Percentiles rank a stretch among this genome's conserved stretches.
Conservation (phyloP, 2,113 vertebrate genomes). For the Pseudolaguvia tuberculata region DNA sequence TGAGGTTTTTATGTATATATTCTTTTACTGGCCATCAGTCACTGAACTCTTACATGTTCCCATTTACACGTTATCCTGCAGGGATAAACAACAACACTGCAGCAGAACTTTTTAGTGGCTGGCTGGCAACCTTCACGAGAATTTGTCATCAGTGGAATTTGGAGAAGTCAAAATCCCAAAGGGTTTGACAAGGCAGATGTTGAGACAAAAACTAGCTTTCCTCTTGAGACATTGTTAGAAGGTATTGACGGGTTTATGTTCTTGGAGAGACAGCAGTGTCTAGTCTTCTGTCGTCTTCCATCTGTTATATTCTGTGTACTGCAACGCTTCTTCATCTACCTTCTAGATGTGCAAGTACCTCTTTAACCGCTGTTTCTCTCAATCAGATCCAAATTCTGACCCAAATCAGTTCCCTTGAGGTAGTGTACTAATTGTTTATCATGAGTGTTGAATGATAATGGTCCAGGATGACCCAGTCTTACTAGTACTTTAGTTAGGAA, state of each 20-base stretch:
- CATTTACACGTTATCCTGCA: no score
- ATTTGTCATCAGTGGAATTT: background rate
- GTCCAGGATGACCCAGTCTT: no score
- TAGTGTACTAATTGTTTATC: no score
- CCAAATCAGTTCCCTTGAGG: background rate
- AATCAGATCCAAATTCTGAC: background rate
- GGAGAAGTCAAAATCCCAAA: background rate
- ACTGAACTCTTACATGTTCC: constrained; percentile 4
- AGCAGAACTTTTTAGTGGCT: background rate
- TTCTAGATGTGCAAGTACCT: background rate
- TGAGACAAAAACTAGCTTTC: background rate
- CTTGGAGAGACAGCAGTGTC: background rate
- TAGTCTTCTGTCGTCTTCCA: background rate
- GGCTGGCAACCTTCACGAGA: no score
- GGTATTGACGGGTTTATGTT: background rate
- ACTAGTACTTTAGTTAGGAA: no score
- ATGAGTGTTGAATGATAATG: no score
- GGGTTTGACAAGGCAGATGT: background rate
- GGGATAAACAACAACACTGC: background rate
- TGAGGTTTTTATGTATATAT: constrained; percentile 37
- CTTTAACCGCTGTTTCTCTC: background rate
- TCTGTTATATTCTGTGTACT: background rate
- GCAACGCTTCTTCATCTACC: background rate
- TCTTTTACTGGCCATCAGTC: constrained; percentile 40
- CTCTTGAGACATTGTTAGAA: background rate